Evolutionary conservation across 2,888 invertebrate species (phyloP).

Genomic region (Chrysina gloriosa): DNA sequence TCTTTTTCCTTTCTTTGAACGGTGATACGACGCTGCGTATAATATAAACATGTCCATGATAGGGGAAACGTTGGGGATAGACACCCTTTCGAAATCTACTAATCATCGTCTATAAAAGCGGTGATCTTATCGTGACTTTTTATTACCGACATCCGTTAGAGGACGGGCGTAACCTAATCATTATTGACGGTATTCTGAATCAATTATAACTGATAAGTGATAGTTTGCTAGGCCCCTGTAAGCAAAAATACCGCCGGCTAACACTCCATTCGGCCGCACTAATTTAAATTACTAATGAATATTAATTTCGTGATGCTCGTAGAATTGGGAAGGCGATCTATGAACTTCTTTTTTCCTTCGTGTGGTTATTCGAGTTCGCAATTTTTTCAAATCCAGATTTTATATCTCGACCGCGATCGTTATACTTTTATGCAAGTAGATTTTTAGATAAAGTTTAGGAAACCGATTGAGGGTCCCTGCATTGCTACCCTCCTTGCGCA

Average conservation of each 20-base stretch:
- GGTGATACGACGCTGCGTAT: not conserved
- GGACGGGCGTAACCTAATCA: constrained; percentile 46
- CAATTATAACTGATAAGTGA: constrained; percentile 56
- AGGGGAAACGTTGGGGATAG: constrained; percentile 26
- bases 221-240: constrained; percentile 50
- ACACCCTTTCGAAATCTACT: constrained; percentile 33
- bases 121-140: constrained; percentile 31
- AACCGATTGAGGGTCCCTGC: constrained; percentile 57
- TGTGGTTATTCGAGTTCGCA: not conserved
- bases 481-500: constrained; percentile 58
- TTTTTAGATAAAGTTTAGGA: constrained; percentile 39
- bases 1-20: not conserved
- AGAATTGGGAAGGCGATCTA: no score
- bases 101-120: constrained; percentile 33
- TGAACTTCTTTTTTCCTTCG: no score
- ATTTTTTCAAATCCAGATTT: not conserved
- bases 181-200: constrained; percentile 55
- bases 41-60: constrained; percentile 27
- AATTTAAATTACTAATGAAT: constrained; percentile 6
- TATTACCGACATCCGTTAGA: constrained; percentile 34
- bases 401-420: not conserved
- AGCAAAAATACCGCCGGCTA: constrained; percentile 18
- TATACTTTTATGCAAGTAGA: not conserved
- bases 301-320: no score
- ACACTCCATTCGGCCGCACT: constrained; percentile 3